These are phyloP conservation scores for Chionis minor DNA, from an alignment of 2,113 vertebrate genomes.

Conservation along the genomic window DNA sequence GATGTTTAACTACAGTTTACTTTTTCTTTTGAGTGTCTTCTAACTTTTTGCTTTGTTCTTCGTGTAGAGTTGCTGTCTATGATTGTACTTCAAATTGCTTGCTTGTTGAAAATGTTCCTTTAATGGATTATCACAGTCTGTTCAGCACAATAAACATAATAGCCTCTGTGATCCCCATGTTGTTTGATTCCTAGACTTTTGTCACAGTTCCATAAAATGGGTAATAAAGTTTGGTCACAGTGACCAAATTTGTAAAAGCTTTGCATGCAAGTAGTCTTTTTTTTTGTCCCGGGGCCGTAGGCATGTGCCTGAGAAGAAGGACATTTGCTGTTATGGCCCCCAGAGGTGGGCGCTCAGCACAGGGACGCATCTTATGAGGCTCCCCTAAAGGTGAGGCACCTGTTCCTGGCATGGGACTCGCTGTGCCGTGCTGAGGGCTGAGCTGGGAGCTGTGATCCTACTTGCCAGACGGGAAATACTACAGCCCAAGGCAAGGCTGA, in stretches of 20 bases:
- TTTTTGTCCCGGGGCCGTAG: background rate
- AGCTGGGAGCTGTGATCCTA: background rate
- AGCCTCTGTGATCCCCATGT: slow-evolving; percentile 84
- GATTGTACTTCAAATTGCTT: slow-evolving; percentile 88
- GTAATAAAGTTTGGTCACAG: slow-evolving; percentile 74
- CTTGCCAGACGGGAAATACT: background rate
- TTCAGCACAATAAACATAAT: slow-evolving; percentile 96
- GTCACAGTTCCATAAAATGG: slow-evolving; percentile 70
- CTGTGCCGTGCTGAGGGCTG: background rate
- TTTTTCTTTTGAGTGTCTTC: slow-evolving; percentile 78
- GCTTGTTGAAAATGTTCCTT: slow-evolving; percentile 88
- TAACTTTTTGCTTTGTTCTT: slow-evolving; percentile 84
- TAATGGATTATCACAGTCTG: slow-evolving; percentile 90
- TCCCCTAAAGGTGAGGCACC: background rate
- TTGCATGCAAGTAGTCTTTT: slow-evolving; percentile 18
- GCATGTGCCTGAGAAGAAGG: background rate
- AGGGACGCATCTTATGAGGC: rapidly evolving
- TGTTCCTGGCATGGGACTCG: rapidly evolving
- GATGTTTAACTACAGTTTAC: slow-evolving; percentile 74
- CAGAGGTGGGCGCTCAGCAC: rapidly evolving
- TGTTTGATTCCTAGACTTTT: slow-evolving; percentile 74
- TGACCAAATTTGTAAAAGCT: slow-evolving; percentile 55
- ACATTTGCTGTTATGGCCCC: background rate
- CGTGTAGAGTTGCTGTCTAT: slow-evolving; percentile 86
- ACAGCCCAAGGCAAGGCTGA: background rate